Evolutionary conservation across 2,113 vertebrate genomes (phyloP).

Genomic region (Indicator maculatus): DNA sequence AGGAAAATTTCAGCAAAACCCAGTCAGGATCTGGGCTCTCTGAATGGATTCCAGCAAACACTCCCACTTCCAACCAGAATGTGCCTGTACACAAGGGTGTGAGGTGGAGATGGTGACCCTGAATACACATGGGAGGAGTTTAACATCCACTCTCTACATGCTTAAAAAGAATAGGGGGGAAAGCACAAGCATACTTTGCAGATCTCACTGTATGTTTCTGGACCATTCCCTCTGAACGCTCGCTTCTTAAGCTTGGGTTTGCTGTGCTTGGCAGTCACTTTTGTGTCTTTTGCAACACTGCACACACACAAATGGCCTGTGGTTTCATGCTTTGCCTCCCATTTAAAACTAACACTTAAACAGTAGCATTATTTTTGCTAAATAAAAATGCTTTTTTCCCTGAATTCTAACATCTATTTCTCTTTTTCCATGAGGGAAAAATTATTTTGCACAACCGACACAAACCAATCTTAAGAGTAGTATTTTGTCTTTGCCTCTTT

Average conservation of each 20-base stretch:
- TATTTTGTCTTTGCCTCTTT: not conserved
- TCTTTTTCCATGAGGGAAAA: not conserved
- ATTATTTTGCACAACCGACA: not conserved
- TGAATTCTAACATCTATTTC: slow-evolving; percentile 9
- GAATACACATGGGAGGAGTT: not conserved
- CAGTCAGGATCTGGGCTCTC: not conserved
- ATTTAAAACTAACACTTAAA: slow-evolving; percentile 62
- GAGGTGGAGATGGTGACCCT: slow-evolving; percentile 6
- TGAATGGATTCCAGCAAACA: not conserved
- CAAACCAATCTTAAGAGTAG: not conserved
- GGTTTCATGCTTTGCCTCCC: slow-evolving; percentile 58
- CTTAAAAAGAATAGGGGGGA: not conserved
- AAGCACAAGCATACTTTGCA: not conserved
- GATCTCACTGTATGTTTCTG: not conserved
- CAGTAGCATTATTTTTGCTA: slow-evolving; percentile 62
- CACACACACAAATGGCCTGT: slow-evolving; percentile 10
- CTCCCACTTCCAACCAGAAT: not conserved
- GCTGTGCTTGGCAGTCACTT: slow-evolving; percentile 42
- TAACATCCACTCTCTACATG: not conserved
- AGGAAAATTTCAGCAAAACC: slow-evolving; percentile 21
- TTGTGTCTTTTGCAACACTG: slow-evolving; percentile 48
- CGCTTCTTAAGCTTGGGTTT: not conserved
- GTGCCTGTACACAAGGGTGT: not conserved
- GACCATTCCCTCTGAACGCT: not conserved
- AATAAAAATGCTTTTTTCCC: not conserved